Percentiles rank a stretch among this genome's conserved stretches.
phyloP scores from a whole-genome alignment of 2,797 vertebrate species.

The Amniataba percoides region DNA sequence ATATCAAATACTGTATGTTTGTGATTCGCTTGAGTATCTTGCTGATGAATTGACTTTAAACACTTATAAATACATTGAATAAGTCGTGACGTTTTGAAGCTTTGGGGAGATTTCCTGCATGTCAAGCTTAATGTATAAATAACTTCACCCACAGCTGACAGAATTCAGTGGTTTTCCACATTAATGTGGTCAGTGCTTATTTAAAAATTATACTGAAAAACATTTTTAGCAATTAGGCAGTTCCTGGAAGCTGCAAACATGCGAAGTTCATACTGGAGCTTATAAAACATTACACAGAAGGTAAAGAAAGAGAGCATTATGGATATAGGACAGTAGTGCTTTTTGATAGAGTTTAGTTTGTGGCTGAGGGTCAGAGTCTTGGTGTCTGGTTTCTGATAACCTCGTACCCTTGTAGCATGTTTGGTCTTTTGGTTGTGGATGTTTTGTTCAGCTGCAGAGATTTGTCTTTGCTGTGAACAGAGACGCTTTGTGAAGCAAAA shows the following conservation, averaged over 20 bases:
- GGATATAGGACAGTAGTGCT: too few species aligned
- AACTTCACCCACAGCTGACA: constrained; percentile 1
- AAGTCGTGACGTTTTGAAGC: background rate
- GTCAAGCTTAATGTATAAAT: background rate
- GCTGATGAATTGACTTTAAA: too few species aligned
- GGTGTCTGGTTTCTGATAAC: constrained; percentile 19
- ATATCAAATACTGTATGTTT: background rate
- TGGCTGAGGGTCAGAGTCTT: constrained; percentile 11
- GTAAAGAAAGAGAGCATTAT: background rate
- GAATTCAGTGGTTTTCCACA: background rate
- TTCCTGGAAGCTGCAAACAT: constrained; percentile 22
- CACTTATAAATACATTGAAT: too few species aligned
- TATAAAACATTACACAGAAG: background rate
- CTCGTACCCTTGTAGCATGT: background rate
- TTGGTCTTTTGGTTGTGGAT: constrained; percentile 20
- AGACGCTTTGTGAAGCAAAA: constrained; percentile 46
- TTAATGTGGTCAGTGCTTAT: too few species aligned
- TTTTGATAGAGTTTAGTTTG: background rate
- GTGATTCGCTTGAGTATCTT: too few species aligned
- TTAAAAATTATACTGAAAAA: background rate
- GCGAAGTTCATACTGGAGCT: background rate
- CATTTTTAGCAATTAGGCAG: background rate
- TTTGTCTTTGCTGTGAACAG: constrained; percentile 36
- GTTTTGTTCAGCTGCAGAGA: constrained; percentile 3
- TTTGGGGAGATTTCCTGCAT: background rate